phyloP scores from a whole-genome alignment of 2,113 vertebrate genomes.

The Psettodes erumei region DNA sequence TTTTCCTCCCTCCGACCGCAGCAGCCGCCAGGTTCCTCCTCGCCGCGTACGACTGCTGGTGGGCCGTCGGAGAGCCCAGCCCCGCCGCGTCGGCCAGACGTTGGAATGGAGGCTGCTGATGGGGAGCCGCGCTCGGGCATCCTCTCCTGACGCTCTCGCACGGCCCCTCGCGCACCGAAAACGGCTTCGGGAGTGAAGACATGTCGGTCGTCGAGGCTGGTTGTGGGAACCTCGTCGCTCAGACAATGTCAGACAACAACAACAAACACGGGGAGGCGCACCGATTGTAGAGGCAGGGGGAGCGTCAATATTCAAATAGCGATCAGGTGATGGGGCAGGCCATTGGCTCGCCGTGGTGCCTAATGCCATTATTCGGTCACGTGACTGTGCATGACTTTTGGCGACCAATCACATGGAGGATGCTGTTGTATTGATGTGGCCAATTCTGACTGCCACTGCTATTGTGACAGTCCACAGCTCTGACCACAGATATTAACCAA shows the following conservation, averaged over 20 bases:
- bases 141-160: constrained; percentile 69
- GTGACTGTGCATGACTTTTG: constrained; percentile 43
- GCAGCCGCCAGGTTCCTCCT: constrained; percentile 78
- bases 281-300: constrained; percentile 43
- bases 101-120: constrained; percentile 39
- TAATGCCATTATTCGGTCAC: constrained; percentile 41
- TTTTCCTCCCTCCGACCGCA: constrained; percentile 73
- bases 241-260: constrained; percentile 60
- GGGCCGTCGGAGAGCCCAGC: constrained; percentile 30
- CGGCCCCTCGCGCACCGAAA: constrained; percentile 76
- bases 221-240: neutral
- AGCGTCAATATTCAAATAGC: constrained; percentile 67
- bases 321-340: constrained; percentile 48
- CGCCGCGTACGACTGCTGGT: constrained; percentile 48
- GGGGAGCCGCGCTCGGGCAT: constrained; percentile 54
- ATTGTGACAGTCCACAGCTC: neutral
- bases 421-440: constrained; percentile 7
- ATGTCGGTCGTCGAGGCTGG: constrained; percentile 44
- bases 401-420: constrained; percentile 53
- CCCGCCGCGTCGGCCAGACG: constrained; percentile 37
- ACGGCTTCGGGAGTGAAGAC: constrained; percentile 81
- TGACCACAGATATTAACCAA: neutral
- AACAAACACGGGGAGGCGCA: constrained; percentile 41
- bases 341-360: constrained; percentile 55
- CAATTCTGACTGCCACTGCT: neutral